Evolutionary conservation across 2,888 invertebrate species (phyloP), one percentile per base, ranked within the genome.

Genomic region (Nephrotoma appendiculata): DNA sequence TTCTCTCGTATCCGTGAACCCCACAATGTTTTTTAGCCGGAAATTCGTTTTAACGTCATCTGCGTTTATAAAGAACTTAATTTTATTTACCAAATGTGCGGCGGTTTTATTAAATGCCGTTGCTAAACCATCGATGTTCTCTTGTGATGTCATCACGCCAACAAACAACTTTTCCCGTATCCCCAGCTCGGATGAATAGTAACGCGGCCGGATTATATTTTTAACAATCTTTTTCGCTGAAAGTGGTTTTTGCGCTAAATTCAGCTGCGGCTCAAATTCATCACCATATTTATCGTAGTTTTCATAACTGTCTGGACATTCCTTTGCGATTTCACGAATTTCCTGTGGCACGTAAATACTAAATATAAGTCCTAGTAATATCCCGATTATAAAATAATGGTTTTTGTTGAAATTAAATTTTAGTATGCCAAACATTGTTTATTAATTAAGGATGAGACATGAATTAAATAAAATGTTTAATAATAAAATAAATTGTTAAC

Each of bases 161-260:
- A 98, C 95, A 90, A 98, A 96, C 12, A 98, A 91, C 90, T 97
- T 97, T 88, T 97, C 97, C 88, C 96, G 94, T 89, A 99, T 98
- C 19, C 98, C 98, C 87, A 99, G 93, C 91, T 99, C 99, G 0
- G 98, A 98, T 86, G 97, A 97, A 90, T 98, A 98, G 92, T 98
- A 99, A 41, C 98, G 93, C 0, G 98, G 98, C 2, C 99, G 94
- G 86, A 96, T 93, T 88, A 97, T 93, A 88, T 94, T 93, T 89
- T 94, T 94, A 11, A 93, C 93, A 88, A 41, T 41, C 42, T 92
- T 92, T 88, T 92, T 92, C 9, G 92, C 91, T 87, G 90, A 90
- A 88, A 92, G 89, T 87, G 92, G 92, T 89, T 92, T 92, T 87
- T 91, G 91, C 86, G 91, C 90, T 87, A 92, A 89, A 89, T 92